Percentiles rank a stretch among this genome's conserved stretches.
Conservation (phyloP, 2,113 vertebrate species). For the Sisor rabdophorus region DNA sequence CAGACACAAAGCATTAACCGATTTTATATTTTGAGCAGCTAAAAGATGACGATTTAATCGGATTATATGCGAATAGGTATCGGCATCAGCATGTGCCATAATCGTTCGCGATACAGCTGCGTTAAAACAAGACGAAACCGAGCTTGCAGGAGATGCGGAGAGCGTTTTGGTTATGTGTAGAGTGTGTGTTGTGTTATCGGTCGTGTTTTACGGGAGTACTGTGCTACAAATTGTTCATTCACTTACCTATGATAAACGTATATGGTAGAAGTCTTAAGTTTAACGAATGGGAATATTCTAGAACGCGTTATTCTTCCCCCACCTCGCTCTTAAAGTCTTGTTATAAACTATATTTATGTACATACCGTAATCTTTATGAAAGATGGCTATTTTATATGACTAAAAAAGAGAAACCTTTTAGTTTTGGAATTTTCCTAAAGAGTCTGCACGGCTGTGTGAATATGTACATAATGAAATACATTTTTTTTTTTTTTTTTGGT, state of each 20-base stretch:
- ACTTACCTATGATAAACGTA: slow-evolving; percentile 35
- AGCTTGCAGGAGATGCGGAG: slow-evolving; percentile 34
- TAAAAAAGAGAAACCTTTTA: slow-evolving; percentile 56
- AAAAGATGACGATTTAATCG: slow-evolving; percentile 23
- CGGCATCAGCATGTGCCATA: slow-evolving; percentile 49
- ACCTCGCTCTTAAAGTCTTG: slow-evolving; percentile 49
- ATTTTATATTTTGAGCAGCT: slow-evolving; percentile 16
- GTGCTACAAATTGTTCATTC: slow-evolving; percentile 34
- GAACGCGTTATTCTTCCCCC: slow-evolving; percentile 39
- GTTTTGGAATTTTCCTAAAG: slow-evolving; percentile 56
- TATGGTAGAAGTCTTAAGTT: slow-evolving; percentile 46
- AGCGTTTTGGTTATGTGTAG: slow-evolving; percentile 21
- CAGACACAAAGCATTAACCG: slow-evolving; percentile 12
- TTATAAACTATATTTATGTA: slow-evolving; percentile 58
- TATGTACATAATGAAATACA: slow-evolving; percentile 53
- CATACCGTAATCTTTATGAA: slow-evolving; percentile 60
- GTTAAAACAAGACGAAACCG: slow-evolving; percentile 40
- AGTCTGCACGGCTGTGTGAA: slow-evolving; percentile 52
- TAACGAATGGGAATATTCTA: slow-evolving; percentile 25
- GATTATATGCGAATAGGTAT: slow-evolving; percentile 40
- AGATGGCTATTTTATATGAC: slow-evolving; percentile 61
- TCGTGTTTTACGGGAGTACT: slow-evolving; percentile 26
- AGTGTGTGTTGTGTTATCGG: slow-evolving; percentile 31
- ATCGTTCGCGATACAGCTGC: slow-evolving; percentile 41
- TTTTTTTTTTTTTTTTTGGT: slow-evolving; percentile 25